Base-by-base conservation (phyloP, 2,113 vertebrate genomes). In the Heterotilapia buettikoferi region DNA sequence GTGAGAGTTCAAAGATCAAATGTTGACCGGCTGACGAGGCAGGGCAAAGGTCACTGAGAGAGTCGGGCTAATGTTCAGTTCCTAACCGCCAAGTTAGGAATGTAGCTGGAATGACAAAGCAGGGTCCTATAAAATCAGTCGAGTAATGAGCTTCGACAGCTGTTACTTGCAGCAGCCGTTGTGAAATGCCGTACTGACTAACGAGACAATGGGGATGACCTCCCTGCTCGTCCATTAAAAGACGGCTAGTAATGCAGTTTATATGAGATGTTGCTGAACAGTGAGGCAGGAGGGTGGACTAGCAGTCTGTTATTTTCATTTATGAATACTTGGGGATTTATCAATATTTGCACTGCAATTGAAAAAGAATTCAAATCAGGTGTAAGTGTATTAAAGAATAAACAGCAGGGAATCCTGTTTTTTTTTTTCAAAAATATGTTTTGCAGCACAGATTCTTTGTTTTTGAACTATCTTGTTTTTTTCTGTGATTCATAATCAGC, bases 101-200 rank as follows among this genome's bases (percentile, higher is more conserved):
- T 10, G 82, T 3, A 5, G 45, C 6, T 3, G 86, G 88, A 87
- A 84, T 19, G 86, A 66, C 56, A 45, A 16, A 52, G 82, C 81
- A 6, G 43, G 81, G 53, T 82, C 84, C 63, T 59, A 76, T 89
- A 83, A 92, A 93, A 91, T 38, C 59, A 76, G 82, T 80, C 40
- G 1, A 50, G 71, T 94, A 93, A 94, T 92, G 84, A 93, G 94
- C 91, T 89, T 31, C 88, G 88, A 90, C 93, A 94, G 95, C 93
- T 95, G 95, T 90, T 90, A 87, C 94, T 92, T 21, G 91, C 88
- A 33, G 91, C 92, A 80, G 91, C 80, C 33, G 4, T 16, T 12
- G 78, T 81, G 80, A 87, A 63, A 93, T 90, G 89, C 90, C 87
- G 73, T 14, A 24, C 80, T 82, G 86, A 76, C 92, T 94, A 95